A percentile compares a stretch with the other conserved stretches of the same genome.
phyloP scores from a whole-genome alignment of 1,140 invertebrate species.

The Cepaea nemoralis region DNA sequence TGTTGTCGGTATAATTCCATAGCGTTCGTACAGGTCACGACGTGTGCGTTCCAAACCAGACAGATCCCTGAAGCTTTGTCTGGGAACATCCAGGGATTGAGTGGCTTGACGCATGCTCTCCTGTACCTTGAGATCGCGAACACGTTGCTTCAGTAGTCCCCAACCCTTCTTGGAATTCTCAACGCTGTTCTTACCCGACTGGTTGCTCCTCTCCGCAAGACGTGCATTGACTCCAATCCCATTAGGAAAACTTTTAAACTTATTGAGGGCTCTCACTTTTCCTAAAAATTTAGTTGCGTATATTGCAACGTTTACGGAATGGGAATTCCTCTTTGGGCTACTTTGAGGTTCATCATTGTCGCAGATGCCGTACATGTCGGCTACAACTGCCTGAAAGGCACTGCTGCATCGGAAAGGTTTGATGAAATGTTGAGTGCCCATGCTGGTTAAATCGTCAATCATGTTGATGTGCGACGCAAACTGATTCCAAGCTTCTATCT shows the following conservation, averaged over 20 bases:
- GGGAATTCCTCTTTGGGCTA: neutral
- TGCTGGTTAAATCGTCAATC: conserved; percentile 47
- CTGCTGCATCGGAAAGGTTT: conserved; percentile 53
- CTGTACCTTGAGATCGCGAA: conserved; percentile 46
- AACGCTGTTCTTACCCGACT: conserved; percentile 37
- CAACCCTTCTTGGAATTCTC: conserved; percentile 52
- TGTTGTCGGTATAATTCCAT: conserved; percentile 52
- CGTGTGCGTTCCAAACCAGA: conserved; percentile 48
- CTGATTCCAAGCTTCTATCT: conserved; percentile 44
- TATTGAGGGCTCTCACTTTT: conserved; percentile 6
- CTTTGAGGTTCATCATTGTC: conserved; percentile 51
- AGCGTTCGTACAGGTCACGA: conserved; percentile 56
- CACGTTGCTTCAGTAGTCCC: conserved; percentile 49
- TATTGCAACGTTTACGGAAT: conserved; percentile 36
- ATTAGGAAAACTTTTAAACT: conserved; percentile 1
- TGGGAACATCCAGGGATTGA: conserved; percentile 51
- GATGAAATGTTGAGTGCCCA: conserved; percentile 41
- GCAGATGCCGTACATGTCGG: conserved; percentile 51
- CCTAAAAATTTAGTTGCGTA: conserved; percentile 42
- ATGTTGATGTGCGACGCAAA: conserved; percentile 52
- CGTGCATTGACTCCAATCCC: neutral
- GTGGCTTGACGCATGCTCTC: conserved; percentile 46
- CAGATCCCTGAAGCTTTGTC: conserved; percentile 50
- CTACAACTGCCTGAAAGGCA: conserved; percentile 54
- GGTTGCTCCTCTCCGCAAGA: neutral